Evolutionary conservation across 2,888 invertebrate genomes (phyloP), one percentile per base, ranked within the genome.

Genomic region (Morpho helenor): DNA sequence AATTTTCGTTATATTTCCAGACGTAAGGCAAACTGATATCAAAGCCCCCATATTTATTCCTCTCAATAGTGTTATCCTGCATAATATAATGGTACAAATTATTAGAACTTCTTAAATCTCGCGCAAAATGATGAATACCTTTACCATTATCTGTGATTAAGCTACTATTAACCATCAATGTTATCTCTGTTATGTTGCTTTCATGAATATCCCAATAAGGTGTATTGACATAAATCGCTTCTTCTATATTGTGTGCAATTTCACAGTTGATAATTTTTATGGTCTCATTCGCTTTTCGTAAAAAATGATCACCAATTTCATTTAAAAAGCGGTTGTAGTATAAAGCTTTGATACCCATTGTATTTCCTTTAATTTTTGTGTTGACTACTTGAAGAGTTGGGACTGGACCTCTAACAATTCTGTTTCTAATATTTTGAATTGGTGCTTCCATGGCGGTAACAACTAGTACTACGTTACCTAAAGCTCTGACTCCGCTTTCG

Each of bases 71-170:
- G 61, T 96, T 96, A 72, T 97, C 96, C 78, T 96, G 95, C 51
- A 99, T 82, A 39, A 96, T 92, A 93, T 99, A 99, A 77, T 99
- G 98, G 91, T 98, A 99, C 1, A 99, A 92, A 86, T 99, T 99
- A 75, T 99, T 99, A 0, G 99, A 98, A 64, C 97, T 96, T 68
- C 98, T 94, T 69, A 99, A 93, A 82, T 99, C 98, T 73, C 97
- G 94, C 48, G 98, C 97, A 71, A 96, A 95, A 70, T 99, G 98
- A 57, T 94, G 93, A 63, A 99, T 94, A 9, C 98, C 97, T 77
- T 93, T 93, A 0, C 95, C 96, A 78, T 99, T 99, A 71, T 97
- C 96, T 0, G 94, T 94, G 45, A 99, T 95, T 60, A 95, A 88
- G 53, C 95, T 95, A 67, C 94, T 94, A 70, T 98, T 98, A 2